A percentile compares a stretch with the other conserved stretches of the same genome.
These are phyloP conservation scores for Fregata magnificens DNA, from an alignment of 2,113 vertebrate genomes.

Conservation along the genomic window DNA sequence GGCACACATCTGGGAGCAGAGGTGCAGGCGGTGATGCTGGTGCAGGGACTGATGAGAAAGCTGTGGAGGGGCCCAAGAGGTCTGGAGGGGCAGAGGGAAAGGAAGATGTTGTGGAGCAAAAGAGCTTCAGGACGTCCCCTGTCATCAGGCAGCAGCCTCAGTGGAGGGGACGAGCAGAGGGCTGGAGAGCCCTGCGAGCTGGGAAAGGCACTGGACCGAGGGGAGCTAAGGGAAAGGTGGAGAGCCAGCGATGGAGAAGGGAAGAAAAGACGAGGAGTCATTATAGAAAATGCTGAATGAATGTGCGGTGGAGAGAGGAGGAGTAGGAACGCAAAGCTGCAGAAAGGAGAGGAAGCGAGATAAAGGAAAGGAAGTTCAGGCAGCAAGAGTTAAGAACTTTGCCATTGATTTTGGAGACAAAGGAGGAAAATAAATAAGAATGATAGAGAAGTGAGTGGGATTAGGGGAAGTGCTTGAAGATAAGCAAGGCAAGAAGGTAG, in stretches of 20 bases:
- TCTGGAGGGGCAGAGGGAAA: background rate
- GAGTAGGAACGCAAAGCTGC: background rate
- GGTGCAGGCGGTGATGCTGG: fast-evolving
- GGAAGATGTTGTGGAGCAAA: background rate
- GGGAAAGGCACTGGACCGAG: background rate
- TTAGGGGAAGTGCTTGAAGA: slow-evolving; percentile 29
- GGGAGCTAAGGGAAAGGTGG: background rate
- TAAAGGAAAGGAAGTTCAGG: slow-evolving; percentile 43
- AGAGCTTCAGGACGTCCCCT: fast-evolving
- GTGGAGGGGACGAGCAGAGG: background rate
- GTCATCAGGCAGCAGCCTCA: background rate
- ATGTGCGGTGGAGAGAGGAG: background rate
- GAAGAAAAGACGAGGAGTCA: background rate
- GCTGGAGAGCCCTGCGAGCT: background rate
- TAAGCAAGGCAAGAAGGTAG: slow-evolving; percentile 7
- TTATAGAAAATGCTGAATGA: background rate
- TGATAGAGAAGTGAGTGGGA: slow-evolving; percentile 14
- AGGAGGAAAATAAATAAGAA: slow-evolving; percentile 28
- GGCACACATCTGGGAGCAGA: background rate
- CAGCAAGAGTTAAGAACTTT: slow-evolving; percentile 44
- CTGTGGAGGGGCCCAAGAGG: background rate
- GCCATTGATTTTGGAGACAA: slow-evolving; percentile 25
- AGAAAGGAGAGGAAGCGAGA: slow-evolving; percentile 14
- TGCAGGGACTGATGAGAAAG: background rate
- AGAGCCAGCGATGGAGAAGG: background rate